A percentile compares a stretch with the other conserved stretches of the same genome.
These are phyloP conservation scores for Apis laboriosa DNA, from an alignment of 1,140 invertebrate species.

Conservation along the genomic window DNA sequence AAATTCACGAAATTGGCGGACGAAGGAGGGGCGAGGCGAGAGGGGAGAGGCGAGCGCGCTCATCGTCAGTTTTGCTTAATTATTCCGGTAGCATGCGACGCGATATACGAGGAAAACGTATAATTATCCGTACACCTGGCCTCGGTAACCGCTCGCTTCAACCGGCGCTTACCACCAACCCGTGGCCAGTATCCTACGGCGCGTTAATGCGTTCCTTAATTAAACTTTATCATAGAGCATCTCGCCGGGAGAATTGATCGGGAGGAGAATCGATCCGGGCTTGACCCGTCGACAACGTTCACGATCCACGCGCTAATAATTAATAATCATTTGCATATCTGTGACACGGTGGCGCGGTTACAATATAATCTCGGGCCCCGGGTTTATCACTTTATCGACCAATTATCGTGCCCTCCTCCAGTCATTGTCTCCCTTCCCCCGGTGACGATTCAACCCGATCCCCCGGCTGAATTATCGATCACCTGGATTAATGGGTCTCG, in stretches of 20 bases:
- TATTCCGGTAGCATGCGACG: conserved; percentile 67
- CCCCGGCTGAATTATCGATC: conserved; percentile 11
- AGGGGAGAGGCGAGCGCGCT: conserved; percentile 3
- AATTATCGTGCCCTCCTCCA: conserved; percentile 37
- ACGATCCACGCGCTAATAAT: conserved; percentile 62
- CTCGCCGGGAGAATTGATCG: conserved; percentile 45
- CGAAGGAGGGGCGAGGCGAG: background rate
- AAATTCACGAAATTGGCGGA: conserved; percentile 47
- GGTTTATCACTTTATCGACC: conserved; percentile 54
- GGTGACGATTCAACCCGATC: conserved; percentile 20
- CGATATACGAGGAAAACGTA: conserved; percentile 65
- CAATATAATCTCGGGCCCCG: conserved; percentile 49
- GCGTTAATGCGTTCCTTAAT: conserved; percentile 68
- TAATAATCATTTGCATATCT: conserved; percentile 68
- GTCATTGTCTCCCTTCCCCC: background rate
- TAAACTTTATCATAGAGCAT: conserved; percentile 63
- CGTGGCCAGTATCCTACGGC: conserved; percentile 28
- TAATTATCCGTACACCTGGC: conserved; percentile 70
- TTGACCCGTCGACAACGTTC: conserved; percentile 45
- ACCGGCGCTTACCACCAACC: conserved; percentile 38
- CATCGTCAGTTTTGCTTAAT: conserved; percentile 67
- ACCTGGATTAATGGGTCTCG: background rate
- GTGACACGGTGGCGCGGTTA: conserved; percentile 35
- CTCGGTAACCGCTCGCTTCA: conserved; percentile 66
- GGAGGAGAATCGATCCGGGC: conserved; percentile 37